These are phyloP conservation scores for Pararge aegeria DNA, from an alignment of 1,140 invertebrate genomes.

Conservation along the genomic window DNA sequence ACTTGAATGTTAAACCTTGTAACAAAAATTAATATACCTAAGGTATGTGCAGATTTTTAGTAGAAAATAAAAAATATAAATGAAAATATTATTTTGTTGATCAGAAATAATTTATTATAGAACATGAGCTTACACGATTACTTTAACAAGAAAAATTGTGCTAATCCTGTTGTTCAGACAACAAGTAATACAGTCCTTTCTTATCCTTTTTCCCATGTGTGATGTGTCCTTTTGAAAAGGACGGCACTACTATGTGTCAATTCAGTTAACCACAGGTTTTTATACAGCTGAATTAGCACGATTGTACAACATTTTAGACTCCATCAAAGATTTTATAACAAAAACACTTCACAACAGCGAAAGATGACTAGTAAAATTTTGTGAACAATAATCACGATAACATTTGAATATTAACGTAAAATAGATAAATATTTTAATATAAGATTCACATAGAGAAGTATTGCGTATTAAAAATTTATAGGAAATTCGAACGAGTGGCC, in stretches of 20 bases:
- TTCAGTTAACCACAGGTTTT: too few relatives aligned
- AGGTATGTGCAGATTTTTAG: too few relatives aligned
- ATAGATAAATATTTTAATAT: slow-evolving; percentile 4
- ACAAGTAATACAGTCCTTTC: too few relatives aligned
- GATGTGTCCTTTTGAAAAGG: too few relatives aligned
- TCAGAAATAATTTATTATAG: slow-evolving; percentile 59
- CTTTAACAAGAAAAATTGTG: slow-evolving; percentile 52
- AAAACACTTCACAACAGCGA: slow-evolving; percentile 54
- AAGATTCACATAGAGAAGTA: not conserved
- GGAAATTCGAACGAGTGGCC: too few relatives aligned
- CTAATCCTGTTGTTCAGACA: too few relatives aligned
- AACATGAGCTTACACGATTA: slow-evolving; percentile 53
- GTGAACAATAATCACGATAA: slow-evolving; percentile 22
- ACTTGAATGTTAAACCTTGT: too few relatives aligned
- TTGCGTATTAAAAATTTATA: too few relatives aligned
- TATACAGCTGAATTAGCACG: too few relatives aligned
- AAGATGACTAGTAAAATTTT: slow-evolving; percentile 39
- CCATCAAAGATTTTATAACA: slow-evolving; percentile 40
- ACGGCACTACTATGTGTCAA: too few relatives aligned
- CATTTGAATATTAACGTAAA: slow-evolving; percentile 11
- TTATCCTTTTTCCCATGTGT: too few relatives aligned
- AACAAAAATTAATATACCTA: too few relatives aligned
- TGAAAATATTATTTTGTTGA: slow-evolving; percentile 19
- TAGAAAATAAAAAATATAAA: slow-evolving; percentile 8
- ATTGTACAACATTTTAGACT: slow-evolving; percentile 37